phyloP scores from a whole-genome alignment of 2,113 vertebrate genomes.

The Phyllostomus discolor region DNA sequence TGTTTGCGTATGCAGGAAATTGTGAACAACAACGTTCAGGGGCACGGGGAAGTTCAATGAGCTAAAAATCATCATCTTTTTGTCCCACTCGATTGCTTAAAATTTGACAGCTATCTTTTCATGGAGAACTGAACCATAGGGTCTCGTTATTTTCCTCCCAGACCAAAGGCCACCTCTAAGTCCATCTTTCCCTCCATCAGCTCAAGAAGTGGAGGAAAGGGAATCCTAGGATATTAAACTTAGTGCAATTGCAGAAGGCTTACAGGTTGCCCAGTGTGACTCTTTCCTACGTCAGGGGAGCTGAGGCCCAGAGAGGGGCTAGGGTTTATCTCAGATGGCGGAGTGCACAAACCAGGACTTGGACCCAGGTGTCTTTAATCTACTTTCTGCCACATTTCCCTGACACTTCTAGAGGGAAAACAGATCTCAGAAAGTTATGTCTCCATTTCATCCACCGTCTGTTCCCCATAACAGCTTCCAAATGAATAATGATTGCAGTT shows the following conservation, averaged over 20 bases:
- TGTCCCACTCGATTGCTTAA: background rate
- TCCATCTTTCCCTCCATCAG: background rate
- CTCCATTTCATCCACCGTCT: background rate
- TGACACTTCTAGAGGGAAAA: background rate
- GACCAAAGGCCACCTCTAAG: background rate
- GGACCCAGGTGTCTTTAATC: background rate
- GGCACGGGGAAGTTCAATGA: background rate
- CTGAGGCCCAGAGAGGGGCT: background rate
- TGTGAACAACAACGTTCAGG: background rate
- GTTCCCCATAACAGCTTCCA: background rate
- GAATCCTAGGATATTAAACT: background rate
- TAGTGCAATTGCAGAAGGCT: background rate
- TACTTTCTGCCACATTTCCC: background rate
- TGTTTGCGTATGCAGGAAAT: background rate
- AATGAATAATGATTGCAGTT: background rate
- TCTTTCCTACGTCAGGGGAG: background rate
- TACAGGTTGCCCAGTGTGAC: fast-evolving
- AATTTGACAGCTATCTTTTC: constrained; percentile 23
- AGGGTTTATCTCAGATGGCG: background rate
- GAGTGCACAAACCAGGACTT: background rate
- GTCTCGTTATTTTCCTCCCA: background rate
- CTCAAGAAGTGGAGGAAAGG: background rate
- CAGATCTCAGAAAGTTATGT: background rate
- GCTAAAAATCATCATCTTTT: background rate
- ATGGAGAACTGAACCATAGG: background rate